Percentiles rank a stretch among this genome's conserved stretches.
These are phyloP conservation scores for Buathra laborator DNA, from an alignment of 2,888 invertebrate species.

Conservation along the genomic window DNA sequence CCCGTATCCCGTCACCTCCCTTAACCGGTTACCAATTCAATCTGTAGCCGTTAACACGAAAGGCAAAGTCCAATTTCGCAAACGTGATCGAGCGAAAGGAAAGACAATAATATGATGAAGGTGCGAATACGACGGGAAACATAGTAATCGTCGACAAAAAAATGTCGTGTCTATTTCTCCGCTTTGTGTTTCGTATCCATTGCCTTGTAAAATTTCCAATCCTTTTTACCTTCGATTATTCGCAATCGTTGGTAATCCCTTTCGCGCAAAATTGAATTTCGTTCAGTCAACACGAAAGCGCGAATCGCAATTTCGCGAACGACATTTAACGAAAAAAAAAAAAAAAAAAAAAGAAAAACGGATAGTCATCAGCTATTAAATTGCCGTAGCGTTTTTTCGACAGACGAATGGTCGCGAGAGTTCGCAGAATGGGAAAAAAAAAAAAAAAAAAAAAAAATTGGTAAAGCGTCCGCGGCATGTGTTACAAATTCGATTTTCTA, in stretches of 20 bases:
- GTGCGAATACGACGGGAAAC: too few relatives aligned
- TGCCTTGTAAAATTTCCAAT: too few relatives aligned
- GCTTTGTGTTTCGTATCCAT: too few relatives aligned
- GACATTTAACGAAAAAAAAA: neutral
- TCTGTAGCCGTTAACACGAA: neutral
- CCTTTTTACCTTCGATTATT: too few relatives aligned
- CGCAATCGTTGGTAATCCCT: too few relatives aligned
- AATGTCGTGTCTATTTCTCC: too few relatives aligned
- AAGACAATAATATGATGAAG: too few relatives aligned
- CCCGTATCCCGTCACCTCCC: neutral
- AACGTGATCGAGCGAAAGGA: neutral
- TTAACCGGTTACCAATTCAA: neutral
- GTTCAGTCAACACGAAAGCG: neutral
- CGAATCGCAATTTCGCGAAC: neutral
- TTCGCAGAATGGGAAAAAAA: too few relatives aligned
- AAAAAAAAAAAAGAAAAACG: neutral
- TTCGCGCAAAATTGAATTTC: neutral
- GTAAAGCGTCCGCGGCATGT: slow-evolving; percentile 17
- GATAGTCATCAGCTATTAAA: slow-evolving; percentile 8
- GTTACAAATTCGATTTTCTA: slow-evolving; percentile 18
- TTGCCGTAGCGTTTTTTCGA: neutral
- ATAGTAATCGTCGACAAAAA: too few relatives aligned
- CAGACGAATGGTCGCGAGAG: neutral
- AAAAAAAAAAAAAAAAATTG: neutral
- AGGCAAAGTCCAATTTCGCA: slow-evolving; percentile 4